Evolutionary conservation across 1,140 invertebrate species (phyloP).

Genomic region (Lepidurus packardi): DNA sequence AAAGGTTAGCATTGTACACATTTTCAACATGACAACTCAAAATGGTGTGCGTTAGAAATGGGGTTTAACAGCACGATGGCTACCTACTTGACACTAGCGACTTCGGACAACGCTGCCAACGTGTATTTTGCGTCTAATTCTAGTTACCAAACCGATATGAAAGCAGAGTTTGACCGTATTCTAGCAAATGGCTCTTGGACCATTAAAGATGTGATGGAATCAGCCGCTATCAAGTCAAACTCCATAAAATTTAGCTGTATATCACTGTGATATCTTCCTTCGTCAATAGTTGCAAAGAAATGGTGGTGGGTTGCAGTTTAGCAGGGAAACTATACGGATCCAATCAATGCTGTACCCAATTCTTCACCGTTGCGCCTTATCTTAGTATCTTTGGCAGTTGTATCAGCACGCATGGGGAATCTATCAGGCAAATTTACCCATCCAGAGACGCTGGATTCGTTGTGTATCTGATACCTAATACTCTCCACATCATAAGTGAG

Average conservation of each 20-base stretch:
- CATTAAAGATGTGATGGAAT: not conserved
- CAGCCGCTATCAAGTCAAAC: not conserved
- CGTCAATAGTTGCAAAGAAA: not conserved
- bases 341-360: not conserved
- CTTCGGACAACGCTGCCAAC: not conserved
- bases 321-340: not conserved
- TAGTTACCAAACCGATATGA: not conserved
- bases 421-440: not conserved
- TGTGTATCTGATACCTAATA: not conserved
- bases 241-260: not conserved
- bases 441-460: not conserved
- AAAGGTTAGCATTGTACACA: not conserved
- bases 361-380: not conserved
- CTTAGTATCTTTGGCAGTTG: not conserved
- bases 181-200: not conserved
- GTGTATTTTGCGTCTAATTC: not conserved
- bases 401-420: not conserved
- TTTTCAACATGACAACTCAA: not conserved
- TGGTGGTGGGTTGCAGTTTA: not conserved
- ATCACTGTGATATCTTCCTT: not conserved
- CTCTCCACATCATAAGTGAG: not conserved
- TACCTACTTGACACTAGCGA: not conserved
- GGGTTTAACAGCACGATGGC: constrained; percentile 8
- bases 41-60: not conserved
- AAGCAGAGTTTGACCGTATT: not conserved